These are phyloP conservation scores for Antedon mediterranea DNA, from an alignment of 53 echinoderm and acorn worm species.

Conservation along the genomic window DNA sequence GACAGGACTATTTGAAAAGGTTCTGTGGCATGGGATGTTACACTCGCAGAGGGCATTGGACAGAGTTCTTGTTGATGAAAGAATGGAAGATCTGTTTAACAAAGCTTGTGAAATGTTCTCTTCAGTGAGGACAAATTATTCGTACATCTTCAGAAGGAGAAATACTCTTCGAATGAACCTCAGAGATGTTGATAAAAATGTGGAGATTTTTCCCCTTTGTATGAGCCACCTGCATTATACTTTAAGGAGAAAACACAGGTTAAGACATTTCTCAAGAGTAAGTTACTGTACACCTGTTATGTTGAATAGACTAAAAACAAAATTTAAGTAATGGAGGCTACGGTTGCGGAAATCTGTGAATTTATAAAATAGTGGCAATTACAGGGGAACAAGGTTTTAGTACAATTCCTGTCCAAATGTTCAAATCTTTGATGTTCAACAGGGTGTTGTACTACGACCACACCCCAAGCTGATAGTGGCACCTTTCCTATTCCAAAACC, in stretches of 20 bases:
- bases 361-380: too few relatives aligned
- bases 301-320: too few relatives aligned
- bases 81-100: constrained; percentile 27
- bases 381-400: too few relatives aligned
- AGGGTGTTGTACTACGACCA: too few relatives aligned
- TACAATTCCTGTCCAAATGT: too few relatives aligned
- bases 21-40: constrained; percentile 36
- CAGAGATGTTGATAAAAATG: constrained; percentile 31
- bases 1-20: constrained; percentile 46
- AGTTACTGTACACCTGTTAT: not conserved
- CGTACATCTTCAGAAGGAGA: not conserved
- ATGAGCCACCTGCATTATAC: constrained; percentile 62
- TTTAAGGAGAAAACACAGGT: constrained; percentile 54
- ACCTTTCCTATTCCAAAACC: too few relatives aligned
- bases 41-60: constrained; percentile 18
- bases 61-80: constrained; percentile 29
- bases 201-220: constrained; percentile 56
- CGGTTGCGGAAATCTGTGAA: too few relatives aligned
- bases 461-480: too few relatives aligned
- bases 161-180: not conserved
- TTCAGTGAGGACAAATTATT: not conserved
- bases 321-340: too few relatives aligned
- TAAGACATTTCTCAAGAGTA: constrained; percentile 88
- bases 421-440: too few relatives aligned
- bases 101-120: constrained; percentile 24